Evolutionary conservation across 1,140 invertebrate species (phyloP).

Genomic region (Diploscapter pachys): DNA sequence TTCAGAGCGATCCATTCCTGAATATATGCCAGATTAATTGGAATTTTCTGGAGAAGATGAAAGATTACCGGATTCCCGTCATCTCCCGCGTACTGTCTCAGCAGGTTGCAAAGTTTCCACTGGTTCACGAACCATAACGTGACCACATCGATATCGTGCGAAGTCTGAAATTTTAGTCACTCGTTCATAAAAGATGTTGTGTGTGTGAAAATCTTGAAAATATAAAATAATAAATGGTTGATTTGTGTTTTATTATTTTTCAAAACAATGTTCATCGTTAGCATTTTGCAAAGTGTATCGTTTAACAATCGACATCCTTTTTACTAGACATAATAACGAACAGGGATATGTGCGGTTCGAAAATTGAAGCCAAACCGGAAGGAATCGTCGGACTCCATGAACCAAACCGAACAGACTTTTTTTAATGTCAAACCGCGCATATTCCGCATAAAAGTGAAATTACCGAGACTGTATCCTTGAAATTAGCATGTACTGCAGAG

Average conservation of each 20-base stretch:
- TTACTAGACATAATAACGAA: too few species aligned
- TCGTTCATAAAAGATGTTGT: background rate
- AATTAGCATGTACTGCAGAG: constrained; percentile 40
- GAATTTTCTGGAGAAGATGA: background rate
- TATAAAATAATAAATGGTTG: too few species aligned
- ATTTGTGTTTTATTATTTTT: too few species aligned
- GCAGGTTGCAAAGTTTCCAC: constrained; percentile 76
- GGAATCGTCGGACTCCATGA: too few species aligned
- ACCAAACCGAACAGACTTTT: too few species aligned
- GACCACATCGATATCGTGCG: constrained; percentile 70
- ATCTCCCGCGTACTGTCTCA: constrained; percentile 94
- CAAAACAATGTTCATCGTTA: too few species aligned
- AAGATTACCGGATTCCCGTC: constrained; percentile 60
- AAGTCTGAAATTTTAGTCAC: constrained; percentile 38
- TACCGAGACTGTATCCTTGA: constrained; percentile 43
- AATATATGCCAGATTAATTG: background rate
- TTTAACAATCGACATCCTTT: too few species aligned
- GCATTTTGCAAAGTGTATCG: too few species aligned
- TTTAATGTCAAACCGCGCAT: too few species aligned
- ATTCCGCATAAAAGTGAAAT: background rate
- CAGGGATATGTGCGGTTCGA: too few species aligned
- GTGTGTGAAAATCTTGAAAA: constrained; percentile 6
- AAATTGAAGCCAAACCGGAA: too few species aligned
- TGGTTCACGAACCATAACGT: constrained; percentile 88
- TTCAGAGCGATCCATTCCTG: constrained; percentile 44